Evolutionary conservation across 1,140 invertebrate genomes (phyloP).

Genomic region (Drosophila kohkoa): DNA sequence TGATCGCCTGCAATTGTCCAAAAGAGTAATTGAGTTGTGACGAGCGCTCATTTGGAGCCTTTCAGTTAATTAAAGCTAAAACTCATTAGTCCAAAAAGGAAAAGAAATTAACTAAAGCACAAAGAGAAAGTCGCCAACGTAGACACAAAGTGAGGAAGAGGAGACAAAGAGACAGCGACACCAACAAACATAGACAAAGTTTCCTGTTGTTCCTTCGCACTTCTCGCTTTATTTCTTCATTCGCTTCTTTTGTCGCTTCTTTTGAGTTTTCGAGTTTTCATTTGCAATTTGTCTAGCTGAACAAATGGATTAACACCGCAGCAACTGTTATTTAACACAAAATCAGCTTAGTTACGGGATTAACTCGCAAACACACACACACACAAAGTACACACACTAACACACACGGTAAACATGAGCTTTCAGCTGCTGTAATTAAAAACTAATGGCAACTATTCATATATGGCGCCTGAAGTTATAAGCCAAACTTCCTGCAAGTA

Average conservation of each 20-base stretch:
- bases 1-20: neutral
- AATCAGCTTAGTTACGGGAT: constrained; percentile 50
- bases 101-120: constrained; percentile 13
- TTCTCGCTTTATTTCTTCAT: neutral
- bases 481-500: constrained; percentile 30
- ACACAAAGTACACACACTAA: neutral
- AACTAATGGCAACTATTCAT: constrained; percentile 48
- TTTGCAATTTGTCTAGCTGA: constrained; percentile 39
- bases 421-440: constrained; percentile 43
- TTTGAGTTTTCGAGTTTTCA: constrained; percentile 33
- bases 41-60: neutral
- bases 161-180: neutral
- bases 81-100: constrained; percentile 7
- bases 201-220: neutral
- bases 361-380: constrained; percentile 30
- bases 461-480: constrained; percentile 35
- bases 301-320: constrained; percentile 36
- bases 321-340: constrained; percentile 42
- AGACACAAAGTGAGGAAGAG: neutral
- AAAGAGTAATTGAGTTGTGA: neutral
- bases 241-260: neutral
- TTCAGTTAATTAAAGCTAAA: constrained; percentile 15
- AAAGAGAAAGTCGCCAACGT: constrained; percentile 4
- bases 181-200: neutral
- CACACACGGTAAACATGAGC: neutral